These are phyloP conservation scores for Sylvilagus floridanus DNA, from an alignment of 2,797 vertebrate genomes.

Conservation along the genomic window DNA sequence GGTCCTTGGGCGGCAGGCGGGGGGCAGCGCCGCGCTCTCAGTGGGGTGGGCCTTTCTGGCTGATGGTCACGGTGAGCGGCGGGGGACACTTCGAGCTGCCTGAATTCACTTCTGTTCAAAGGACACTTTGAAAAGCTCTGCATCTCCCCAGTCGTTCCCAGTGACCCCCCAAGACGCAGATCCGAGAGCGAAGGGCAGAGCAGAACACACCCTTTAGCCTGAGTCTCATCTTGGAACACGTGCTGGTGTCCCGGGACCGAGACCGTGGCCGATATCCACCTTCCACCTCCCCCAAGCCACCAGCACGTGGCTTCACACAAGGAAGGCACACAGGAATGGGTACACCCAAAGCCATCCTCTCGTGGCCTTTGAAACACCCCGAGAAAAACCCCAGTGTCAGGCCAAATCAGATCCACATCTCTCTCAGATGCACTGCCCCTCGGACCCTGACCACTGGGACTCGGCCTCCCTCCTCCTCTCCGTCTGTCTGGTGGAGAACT, in stretches of 20 bases:
- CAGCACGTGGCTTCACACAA: not conserved
- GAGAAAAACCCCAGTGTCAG: constrained; percentile 12
- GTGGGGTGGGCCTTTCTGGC: not conserved
- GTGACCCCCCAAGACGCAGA: constrained; percentile 67
- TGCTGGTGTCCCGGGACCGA: constrained; percentile 67
- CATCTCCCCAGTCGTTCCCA: constrained; percentile 41
- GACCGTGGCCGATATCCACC: constrained; percentile 42
- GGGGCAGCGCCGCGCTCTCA: not conserved
- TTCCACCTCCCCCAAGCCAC: not conserved
- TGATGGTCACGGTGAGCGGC: constrained; percentile 29
- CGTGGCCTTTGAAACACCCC: not conserved
- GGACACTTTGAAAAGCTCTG: constrained; percentile 63
- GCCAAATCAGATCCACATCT: not conserved
- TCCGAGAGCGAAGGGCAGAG: constrained; percentile 68
- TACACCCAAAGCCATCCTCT: not conserved
- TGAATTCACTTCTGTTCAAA: not conserved
- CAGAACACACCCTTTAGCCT: constrained; percentile 58
- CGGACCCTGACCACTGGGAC: not conserved
- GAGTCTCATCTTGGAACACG: constrained; percentile 80
- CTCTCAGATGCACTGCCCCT: not conserved
- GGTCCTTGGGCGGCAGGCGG: not conserved
- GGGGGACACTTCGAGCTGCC: not conserved
- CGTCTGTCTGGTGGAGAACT: not conserved
- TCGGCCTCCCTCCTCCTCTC: not conserved
- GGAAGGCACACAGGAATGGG: not conserved